Conservation (phyloP, 2,113 vertebrate species). For the Neotoma lepida region DNA sequence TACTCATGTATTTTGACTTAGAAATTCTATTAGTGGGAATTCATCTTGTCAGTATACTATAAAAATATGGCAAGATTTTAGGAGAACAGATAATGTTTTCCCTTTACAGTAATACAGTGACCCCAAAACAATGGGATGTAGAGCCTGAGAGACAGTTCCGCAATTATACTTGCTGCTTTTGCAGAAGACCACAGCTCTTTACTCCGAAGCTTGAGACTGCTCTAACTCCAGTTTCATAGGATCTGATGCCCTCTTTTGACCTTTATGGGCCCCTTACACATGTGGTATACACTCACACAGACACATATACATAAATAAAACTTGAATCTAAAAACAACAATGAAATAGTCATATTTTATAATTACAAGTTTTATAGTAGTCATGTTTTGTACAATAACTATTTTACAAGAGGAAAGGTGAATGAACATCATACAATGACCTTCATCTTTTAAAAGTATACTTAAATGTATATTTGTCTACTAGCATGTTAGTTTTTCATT, state of each 20-base stretch:
- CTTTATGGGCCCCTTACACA: no score
- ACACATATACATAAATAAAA: background rate
- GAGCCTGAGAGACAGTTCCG: background rate
- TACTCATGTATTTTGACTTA: background rate
- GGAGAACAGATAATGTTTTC: background rate
- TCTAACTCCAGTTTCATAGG: background rate
- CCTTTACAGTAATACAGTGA: background rate
- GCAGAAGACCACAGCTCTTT: background rate
- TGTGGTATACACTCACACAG: background rate
- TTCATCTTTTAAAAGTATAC: background rate
- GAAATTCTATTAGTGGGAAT: background rate
- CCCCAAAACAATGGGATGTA: background rate
- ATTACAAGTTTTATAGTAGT: background rate
- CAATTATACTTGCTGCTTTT: background rate
- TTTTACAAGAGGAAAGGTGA: background rate
- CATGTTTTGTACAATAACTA: background rate
- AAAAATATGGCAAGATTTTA: background rate
- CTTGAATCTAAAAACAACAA: background rate
- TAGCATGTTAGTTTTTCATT: background rate
- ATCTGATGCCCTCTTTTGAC: background rate
- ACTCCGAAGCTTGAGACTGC: rapidly evolving
- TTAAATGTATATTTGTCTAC: background rate
- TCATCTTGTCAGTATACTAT: background rate
- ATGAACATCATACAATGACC: background rate
- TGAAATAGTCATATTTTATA: background rate